phyloP scores from a whole-genome alignment of 2,113 vertebrate species.

The Aldabrachelys gigantea region DNA sequence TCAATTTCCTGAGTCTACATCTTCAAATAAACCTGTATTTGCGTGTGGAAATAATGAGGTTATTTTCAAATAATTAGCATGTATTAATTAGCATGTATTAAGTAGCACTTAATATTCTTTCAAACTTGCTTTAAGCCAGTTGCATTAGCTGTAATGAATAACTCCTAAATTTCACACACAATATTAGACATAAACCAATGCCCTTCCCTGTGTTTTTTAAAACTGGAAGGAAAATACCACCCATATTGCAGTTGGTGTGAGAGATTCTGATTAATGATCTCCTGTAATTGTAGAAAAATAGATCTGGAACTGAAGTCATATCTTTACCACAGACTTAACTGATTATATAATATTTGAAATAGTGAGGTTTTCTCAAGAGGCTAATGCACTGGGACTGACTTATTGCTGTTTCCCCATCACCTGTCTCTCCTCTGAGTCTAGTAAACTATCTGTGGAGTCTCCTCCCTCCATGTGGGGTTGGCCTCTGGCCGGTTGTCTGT shows the following conservation, averaged over 20 bases:
- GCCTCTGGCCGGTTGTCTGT: not conserved
- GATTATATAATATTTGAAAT: not conserved
- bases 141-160: conserved; percentile 35
- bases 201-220: not conserved
- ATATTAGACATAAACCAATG: not conserved
- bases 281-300: not conserved
- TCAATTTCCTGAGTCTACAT: conserved; percentile 11
- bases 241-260: not conserved
- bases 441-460: not conserved
- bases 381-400: not conserved
- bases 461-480: not conserved
- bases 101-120: conserved; percentile 21
- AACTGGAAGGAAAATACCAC: conserved; percentile 8
- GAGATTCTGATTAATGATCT: not conserved
- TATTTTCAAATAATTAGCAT: conserved; percentile 37
- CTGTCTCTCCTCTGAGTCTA: not conserved
- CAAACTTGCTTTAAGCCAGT: conserved; percentile 39
- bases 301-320: not conserved
- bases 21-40: conserved; percentile 45
- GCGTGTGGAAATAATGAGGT: conserved; percentile 49
- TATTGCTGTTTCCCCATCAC: not conserved
- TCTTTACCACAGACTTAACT: not conserved
- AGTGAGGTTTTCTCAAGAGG: not conserved
- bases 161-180: conserved; percentile 7
- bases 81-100: conserved; percentile 25